phyloP scores from a whole-genome alignment of 1,140 invertebrate genomes.

The Leptonema lineaticorne region DNA sequence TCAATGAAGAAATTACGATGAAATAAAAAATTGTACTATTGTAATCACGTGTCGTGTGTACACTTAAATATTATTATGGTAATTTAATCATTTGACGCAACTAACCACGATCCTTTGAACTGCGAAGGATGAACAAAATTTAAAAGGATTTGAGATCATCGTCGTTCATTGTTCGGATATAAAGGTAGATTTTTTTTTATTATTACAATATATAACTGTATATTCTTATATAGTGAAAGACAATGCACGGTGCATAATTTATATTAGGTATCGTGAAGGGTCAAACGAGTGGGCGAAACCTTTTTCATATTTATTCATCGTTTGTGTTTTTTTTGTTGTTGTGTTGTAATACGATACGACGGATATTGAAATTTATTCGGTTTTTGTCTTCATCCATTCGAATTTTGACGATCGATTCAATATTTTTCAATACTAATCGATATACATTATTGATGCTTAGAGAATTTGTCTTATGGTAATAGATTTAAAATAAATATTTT shows the following conservation, averaged over 20 bases:
- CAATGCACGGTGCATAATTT: background rate
- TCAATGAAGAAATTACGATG: too few relatives aligned
- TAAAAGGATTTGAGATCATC: background rate
- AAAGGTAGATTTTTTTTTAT: too few relatives aligned
- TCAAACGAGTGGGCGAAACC: background rate
- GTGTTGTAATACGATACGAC: background rate
- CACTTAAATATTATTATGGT: too few relatives aligned
- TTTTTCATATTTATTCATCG: background rate
- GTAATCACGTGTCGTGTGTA: background rate
- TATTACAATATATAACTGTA: too few relatives aligned
- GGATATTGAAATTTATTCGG: too few relatives aligned
- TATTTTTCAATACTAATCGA: too few relatives aligned
- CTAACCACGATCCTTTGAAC: background rate
- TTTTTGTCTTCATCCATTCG: too few relatives aligned
- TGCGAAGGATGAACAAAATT: background rate
- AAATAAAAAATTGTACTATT: background rate
- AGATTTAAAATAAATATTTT: too few relatives aligned
- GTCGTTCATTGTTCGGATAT: background rate
- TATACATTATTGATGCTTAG: too few relatives aligned
- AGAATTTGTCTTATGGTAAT: too few relatives aligned
- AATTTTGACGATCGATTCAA: too few relatives aligned
- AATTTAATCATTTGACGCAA: background rate
- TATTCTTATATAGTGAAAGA: background rate
- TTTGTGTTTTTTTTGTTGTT: background rate
- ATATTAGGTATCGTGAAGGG: background rate